phyloP scores from a whole-genome alignment of 2,113 vertebrate species.

The Artemisiospiza belli region DNA sequence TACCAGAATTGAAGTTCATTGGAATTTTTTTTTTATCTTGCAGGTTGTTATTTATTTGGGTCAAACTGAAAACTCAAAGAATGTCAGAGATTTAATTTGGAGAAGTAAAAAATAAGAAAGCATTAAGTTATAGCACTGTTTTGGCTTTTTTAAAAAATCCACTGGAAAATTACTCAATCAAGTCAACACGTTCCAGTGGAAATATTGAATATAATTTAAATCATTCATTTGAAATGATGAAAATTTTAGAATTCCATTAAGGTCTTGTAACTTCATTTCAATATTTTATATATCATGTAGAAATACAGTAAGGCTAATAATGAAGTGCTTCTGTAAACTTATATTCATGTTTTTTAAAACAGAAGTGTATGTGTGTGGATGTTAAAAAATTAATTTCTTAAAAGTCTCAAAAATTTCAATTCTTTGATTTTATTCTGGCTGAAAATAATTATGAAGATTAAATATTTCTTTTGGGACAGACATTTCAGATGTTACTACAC shows the following conservation, averaged over 20 bases:
- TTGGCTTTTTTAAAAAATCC: not conserved
- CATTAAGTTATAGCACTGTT: not conserved
- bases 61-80: not conserved
- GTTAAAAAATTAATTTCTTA: not conserved
- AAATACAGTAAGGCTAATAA: not conserved
- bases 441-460: not conserved
- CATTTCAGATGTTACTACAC: not conserved
- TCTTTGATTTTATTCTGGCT: not conserved
- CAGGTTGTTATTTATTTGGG: not conserved
- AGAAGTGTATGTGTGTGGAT: rapidly evolving
- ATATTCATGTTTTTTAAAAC: not conserved
- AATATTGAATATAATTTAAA: not conserved
- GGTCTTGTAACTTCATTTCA: not conserved
- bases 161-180: not conserved
- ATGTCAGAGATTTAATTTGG: not conserved
- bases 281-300: not conserved
- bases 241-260: not conserved
- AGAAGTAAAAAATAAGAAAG: not conserved
- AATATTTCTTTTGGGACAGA: not conserved
- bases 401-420: not conserved
- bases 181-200: not conserved
- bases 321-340: not conserved
- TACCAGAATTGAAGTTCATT: not conserved
- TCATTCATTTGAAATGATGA: not conserved
- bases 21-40: not conserved